phyloP scores from a whole-genome alignment of 2,113 vertebrate species.

The Caretta caretta region DNA sequence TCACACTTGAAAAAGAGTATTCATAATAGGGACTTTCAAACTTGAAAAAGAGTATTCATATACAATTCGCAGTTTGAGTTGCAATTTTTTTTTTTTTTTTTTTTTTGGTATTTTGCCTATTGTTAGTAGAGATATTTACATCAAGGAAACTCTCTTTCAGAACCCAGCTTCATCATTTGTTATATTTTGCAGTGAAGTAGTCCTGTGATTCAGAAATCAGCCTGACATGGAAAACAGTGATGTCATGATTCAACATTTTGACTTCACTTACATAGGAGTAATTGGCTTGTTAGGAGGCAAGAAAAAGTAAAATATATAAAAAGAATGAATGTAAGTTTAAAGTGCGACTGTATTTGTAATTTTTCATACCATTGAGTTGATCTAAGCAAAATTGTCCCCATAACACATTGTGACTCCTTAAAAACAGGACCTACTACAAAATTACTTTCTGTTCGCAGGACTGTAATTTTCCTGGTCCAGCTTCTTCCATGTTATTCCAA shows the following conservation, averaged over 20 bases:
- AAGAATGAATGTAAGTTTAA: background rate
- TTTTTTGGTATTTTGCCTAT: background rate
- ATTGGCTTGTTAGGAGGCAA: background rate
- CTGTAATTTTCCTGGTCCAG: background rate
- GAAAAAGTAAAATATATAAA: background rate
- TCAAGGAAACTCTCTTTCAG: background rate
- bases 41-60: background rate
- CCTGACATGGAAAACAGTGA: background rate
- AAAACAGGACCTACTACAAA: background rate
- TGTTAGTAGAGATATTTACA: background rate
- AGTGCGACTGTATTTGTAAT: background rate
- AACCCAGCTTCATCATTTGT: background rate
- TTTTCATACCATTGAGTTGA: background rate
- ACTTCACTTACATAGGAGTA: background rate
- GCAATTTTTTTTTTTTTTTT: rapidly evolving
- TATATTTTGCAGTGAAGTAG: background rate
- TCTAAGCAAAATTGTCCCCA: background rate
- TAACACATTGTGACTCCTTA: background rate
- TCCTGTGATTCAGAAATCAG: background rate
- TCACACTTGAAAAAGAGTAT: background rate
- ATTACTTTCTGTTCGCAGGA: background rate
- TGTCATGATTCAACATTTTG: background rate
- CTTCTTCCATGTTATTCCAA: background rate
- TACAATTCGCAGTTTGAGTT: background rate
- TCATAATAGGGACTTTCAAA: background rate